Base-by-base conservation (phyloP, 2,888 invertebrate genomes). In the Cantharis lateralis region DNA sequence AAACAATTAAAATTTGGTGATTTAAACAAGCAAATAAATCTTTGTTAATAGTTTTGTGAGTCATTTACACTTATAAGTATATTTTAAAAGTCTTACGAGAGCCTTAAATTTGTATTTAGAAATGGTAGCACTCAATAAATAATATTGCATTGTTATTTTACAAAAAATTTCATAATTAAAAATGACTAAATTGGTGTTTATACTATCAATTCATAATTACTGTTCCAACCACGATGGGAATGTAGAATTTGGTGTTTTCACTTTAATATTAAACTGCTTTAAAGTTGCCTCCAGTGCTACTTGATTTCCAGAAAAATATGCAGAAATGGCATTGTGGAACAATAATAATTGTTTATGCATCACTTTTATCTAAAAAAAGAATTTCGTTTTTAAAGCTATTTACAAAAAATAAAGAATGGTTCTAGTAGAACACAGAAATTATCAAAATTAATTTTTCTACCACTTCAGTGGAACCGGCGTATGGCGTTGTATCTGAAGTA, bases 321-420 rank as follows among this genome's bases (percentile, higher is more conserved):
- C 98, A 32, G 98, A 95, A 76, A 98, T 94, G 1, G 98, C 98
- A 89, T 98, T 98, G 89, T 99, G 98, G 89, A 98, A 96, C 83
- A 99, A 89, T 74, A 98, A 91, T 81, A 99, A 90, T 88, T 99
- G 98, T 88, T 98, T 98, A 89, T 98, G 98, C 98, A 99, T 98
- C 83, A 98, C 98, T 89, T 98, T 98, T 84, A 98, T 95, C 97
- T 98, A 89, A n/a, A 89, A 88, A 28, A 81, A 78, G 80, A n/a
- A 74, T 10, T 20, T 9, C 3, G 3, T 32, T 13, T 32, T 32
- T 4, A 32, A 48, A 48, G 1, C n/a, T n/a, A n/a, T 48, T 48
- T 4, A 13, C 13, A 4, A 32, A 13, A 32, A 4, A 11, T 32
- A 32, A 11, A 10, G 26, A 10, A 28, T 24, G 1, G 24, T 1